Evolutionary conservation across 2,797 vertebrate genomes (phyloP), one percentile per base, ranked within the genome.

Genomic region (Brachymystax lenok): DNA sequence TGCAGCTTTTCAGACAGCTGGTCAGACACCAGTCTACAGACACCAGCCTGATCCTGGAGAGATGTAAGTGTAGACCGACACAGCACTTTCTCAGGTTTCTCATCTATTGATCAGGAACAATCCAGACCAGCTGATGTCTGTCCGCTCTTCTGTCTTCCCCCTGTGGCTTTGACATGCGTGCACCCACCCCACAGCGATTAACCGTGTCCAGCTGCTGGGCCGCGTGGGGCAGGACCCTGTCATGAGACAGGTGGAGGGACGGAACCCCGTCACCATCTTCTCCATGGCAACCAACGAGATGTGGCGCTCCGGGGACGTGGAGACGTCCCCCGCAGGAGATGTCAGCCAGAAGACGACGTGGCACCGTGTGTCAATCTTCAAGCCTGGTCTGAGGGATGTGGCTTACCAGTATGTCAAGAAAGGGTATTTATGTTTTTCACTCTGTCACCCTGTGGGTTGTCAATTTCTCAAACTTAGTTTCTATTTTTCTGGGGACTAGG

Each of bases 151-250:
- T 46, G 10, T 46, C 40, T 46, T 46, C 21, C 16, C 13, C 51
- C 51, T 52, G 51, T 52, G 4, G 17, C 17, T 19, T 56, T 10
- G 2, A 19, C 79, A 77, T 28, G 28, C 6, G 5, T 35, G 33
- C 5, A 5, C 10, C 40, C 8, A 2, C 40, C 40, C 2, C 35
- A 46, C 76, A 99, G 98, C 98, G 1, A 92, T 99, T 88, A 99
- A 99, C 86, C 93, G 94, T 0, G 97, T 99, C 27, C 97, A 98
- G 92, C 89, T 99, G 70, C 90, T 99, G 16, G 98, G 98, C 5
- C 94, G 98, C 17, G 98, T 99, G 14, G 98, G 98, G n/a, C 98
- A 99, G 90, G 98, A 99, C 85, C 97, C 98, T 0, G 95, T 99
- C 74, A 97, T 99, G 97, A 97, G 98, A 82, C 98, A 99, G 82